Base-by-base conservation (phyloP, 2,888 invertebrate genomes). In the Heliconius sara region DNA sequence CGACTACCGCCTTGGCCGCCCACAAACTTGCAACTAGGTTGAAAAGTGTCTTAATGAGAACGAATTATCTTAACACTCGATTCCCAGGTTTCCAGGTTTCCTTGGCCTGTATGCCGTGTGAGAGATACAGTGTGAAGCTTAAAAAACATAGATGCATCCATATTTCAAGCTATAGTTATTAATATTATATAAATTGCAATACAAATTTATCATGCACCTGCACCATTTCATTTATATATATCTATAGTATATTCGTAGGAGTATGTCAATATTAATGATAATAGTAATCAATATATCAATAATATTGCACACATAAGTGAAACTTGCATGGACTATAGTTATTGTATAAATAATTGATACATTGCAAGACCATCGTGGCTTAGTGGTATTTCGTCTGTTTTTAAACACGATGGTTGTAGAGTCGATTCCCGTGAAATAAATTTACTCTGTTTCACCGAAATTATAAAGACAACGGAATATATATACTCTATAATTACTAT, bases 231-330 rank as follows among this genome's bases (percentile, higher is more conserved):
- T 68, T 66, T 39, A 68, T 43, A 68, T 43, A 68, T 68, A 39
- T 68, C 2, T 39, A 43, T 68, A 39, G 34, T n/a, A 25, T 39
- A 70, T 39, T 70, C 68, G 68, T 70, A 70, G 68, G 25, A n/a
- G 68, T 68, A 39, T 68, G 39, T 70, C 68, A 70, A n/a, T 70
- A 7, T 16, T 43, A 70, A 43, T 70, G 39, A 70, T 43, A 13
- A 70, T 16, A 70, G 68, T n/a, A 68, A 68, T 68, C 68, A 68
- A 68, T 68, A 68, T 68, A 68, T 67, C 30, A 67, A 67, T 22
- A 22, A n/a, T 68, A n/a, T 68, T 39, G 68, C 68, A 22, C 68
- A 39, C 39, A 39, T 68, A 5, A 65, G 27, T 65, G 27, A 65
- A 65, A 63, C 12, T 2, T 60, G 22, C n/a, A 60, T 25, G n/a